Evolutionary conservation across 2,113 vertebrate genomes (phyloP), one percentile per base, ranked within the genome.

Genomic region (Passer domesticus): DNA sequence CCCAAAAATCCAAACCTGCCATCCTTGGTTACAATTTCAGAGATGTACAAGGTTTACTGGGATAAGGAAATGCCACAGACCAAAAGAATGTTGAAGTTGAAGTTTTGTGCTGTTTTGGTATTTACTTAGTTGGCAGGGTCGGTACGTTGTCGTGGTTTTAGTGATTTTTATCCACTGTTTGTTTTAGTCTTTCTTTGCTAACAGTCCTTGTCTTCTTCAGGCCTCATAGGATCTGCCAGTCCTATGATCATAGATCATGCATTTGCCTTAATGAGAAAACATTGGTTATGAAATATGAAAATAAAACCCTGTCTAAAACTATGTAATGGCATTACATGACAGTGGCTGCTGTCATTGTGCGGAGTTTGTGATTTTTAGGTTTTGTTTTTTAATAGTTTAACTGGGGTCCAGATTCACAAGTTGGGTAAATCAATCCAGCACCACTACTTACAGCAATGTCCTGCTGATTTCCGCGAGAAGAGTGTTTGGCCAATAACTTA

Each of bases 171-270:
- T 16, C 55, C 37, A 22, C 11, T 28, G 3, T 16, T 87, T 90
- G 11, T 27, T 90, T 86, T 16, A 19, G 8, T 86, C 28, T 62
- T 60, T 90, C 23, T 92, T 78, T 91, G 24, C 24, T 87, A 67
- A 59, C 0, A 1, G 11, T 87, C 19, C 22, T 81, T 17, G 6
- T 70, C 37, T 44, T 50, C 47, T 86, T 80, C 31, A 25, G 11
- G 12, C 56, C 27, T 52, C 16, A 72, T 46, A 59, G 19, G 9
- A 13, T 67, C 33, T 94, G 24, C 6, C 9, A 67, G 33, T 60
- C 20, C 15, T 68, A 9, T 1, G 2, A 13, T 37, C n/a, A n/a
- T 21, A 87, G 31, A 30, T 24, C 6, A 67, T 0, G 0, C 7
- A 21, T 13, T 41, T 78, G 23, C n/a, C 35, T 74, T 67, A 39